Percentiles rank a stretch among this genome's conserved stretches.
These are phyloP conservation scores for Pseudorhombus dupliciocellatus DNA, from an alignment of 2,113 vertebrate genomes.

Conservation along the genomic window DNA sequence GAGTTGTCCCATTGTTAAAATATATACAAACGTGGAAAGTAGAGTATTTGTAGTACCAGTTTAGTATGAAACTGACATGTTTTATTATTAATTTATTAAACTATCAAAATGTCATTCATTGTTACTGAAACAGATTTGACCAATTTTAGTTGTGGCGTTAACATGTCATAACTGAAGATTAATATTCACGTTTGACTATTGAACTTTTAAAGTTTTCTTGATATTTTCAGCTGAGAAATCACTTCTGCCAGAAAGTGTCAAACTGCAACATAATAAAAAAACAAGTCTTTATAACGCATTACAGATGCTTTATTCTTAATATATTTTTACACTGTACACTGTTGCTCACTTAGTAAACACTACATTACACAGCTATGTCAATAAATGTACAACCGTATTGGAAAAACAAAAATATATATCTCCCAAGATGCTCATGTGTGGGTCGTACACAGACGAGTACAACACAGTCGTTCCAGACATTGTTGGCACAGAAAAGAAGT, in stretches of 20 bases:
- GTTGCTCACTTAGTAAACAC: slow-evolving; percentile 83
- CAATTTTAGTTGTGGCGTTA: too few relatives aligned
- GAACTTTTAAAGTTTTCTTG: not conserved
- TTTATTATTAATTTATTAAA: not conserved
- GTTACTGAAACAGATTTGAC: too few relatives aligned
- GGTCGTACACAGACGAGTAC: slow-evolving; percentile 67
- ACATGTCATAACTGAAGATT: not conserved
- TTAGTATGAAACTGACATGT: too few relatives aligned
- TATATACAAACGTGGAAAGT: too few relatives aligned
- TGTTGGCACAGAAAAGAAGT: slow-evolving; percentile 79
- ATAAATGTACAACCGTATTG: slow-evolving; percentile 78
- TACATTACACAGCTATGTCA: slow-evolving; percentile 81
- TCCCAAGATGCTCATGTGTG: slow-evolving; percentile 75
- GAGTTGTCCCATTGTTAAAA: too few relatives aligned
- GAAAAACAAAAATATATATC: slow-evolving; percentile 80
- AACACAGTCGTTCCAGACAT: slow-evolving; percentile 72
- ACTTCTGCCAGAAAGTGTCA: not conserved
- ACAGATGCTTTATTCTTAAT: slow-evolving; percentile 78
- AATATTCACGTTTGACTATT: slow-evolving; percentile 3
- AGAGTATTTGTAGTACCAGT: too few relatives aligned
- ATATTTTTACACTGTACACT: slow-evolving; percentile 86
- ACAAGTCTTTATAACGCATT: slow-evolving; percentile 61
- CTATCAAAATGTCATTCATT: not conserved
- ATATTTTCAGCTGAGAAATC: not conserved
- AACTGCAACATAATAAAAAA: slow-evolving; percentile 32